A percentile compares a stretch with the other conserved stretches of the same genome.
phyloP scores from a whole-genome alignment of 1,140 invertebrate species.

The Pemphigus obesinymphae region DNA sequence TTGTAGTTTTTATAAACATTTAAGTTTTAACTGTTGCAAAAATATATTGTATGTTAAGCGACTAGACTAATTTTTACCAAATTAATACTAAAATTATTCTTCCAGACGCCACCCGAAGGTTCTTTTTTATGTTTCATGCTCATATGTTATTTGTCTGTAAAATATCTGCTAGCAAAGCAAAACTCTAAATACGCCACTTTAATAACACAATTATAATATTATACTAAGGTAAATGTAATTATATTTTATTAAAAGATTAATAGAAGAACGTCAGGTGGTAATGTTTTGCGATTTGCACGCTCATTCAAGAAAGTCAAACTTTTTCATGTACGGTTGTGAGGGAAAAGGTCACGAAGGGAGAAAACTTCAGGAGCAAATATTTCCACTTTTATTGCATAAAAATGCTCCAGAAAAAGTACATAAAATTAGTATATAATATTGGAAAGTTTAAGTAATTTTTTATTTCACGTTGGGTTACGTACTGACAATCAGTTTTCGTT shows the following conservation, averaged over 20 bases:
- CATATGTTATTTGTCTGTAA: no score
- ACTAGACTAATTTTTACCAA: no score
- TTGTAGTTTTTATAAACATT: no score
- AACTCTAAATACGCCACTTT: no score
- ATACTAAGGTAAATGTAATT: not conserved
- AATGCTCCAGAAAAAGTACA: slow-evolving; percentile 84
- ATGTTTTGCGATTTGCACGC: slow-evolving; percentile 95
- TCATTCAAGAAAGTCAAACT: slow-evolving; percentile 88
- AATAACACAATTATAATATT: no score
- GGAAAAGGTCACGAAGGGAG: slow-evolving; percentile 69
- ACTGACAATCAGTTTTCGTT: slow-evolving; percentile 74
- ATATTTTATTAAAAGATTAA: slow-evolving; percentile 57
- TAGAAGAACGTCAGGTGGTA: slow-evolving; percentile 86
- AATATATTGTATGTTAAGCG: no score
- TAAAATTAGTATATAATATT: not conserved
- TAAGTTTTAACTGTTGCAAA: no score
- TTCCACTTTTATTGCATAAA: slow-evolving; percentile 87
- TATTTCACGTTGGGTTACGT: not conserved
- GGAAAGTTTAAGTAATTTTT: not conserved
- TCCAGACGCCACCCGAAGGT: no score
- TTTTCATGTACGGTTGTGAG: slow-evolving; percentile 95
- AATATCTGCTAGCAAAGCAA: no score
- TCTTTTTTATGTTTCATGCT: no score
- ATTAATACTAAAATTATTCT: no score
- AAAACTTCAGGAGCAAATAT: slow-evolving; percentile 79